phyloP scores from a whole-genome alignment of 2,888 invertebrate species.

The Pristionchus arcanus region DNA sequence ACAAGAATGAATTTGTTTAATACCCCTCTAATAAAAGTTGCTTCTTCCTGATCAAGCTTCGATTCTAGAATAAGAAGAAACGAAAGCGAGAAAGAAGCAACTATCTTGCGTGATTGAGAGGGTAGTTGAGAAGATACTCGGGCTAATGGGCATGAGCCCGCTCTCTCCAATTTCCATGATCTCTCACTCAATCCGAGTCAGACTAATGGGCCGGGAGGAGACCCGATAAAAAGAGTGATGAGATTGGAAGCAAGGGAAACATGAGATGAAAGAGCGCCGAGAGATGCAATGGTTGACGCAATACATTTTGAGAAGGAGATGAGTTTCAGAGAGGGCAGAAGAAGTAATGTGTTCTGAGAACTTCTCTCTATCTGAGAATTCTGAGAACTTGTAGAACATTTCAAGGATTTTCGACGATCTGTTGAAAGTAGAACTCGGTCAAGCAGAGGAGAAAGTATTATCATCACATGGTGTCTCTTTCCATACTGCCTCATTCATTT shows the following conservation, averaged over 20 bases:
- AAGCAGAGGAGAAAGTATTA: too few relatives aligned
- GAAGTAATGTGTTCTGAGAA: neutral
- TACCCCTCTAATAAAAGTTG: neutral
- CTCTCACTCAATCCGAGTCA: neutral
- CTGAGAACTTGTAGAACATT: too few relatives aligned
- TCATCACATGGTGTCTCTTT: too few relatives aligned
- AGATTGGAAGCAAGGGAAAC: neutral
- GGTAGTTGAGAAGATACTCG: neutral
- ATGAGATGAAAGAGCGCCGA: conserved; percentile 36
- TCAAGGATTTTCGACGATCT: too few relatives aligned
- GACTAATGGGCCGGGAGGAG: neutral
- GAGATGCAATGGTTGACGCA: neutral
- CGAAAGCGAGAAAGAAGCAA: neutral
- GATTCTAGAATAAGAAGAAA: neutral
- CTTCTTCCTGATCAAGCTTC: neutral
- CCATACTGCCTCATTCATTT: too few relatives aligned
- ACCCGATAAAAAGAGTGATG: conserved; percentile 40
- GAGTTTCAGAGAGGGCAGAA: neutral
- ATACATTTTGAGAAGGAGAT: neutral
- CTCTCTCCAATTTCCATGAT: neutral
- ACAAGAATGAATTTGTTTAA: too few relatives aligned
- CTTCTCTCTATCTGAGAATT: too few relatives aligned
- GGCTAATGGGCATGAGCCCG: neutral
- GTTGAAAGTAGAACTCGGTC: too few relatives aligned
- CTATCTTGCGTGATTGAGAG: neutral